Base-by-base conservation (phyloP, 1,140 invertebrate genomes). In the Bathynomus jamesi region DNA sequence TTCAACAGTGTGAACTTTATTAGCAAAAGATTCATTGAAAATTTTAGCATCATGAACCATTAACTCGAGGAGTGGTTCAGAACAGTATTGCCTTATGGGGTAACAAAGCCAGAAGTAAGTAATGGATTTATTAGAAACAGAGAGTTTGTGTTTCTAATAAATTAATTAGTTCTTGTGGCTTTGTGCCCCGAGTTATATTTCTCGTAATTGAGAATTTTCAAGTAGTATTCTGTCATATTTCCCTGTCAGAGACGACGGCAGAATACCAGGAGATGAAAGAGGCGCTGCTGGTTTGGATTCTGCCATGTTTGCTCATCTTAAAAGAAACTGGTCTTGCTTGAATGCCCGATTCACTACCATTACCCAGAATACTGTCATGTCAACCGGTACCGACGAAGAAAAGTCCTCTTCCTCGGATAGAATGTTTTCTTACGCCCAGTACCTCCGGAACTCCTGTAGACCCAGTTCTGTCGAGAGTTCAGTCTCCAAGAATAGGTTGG, bases 241-340 rank as follows among this genome's bases (percentile, higher is more conserved):
- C n/a, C n/a, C 32, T 40, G 28, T 31, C 67, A 76, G 75, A 65
- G 88, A 90, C 74, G 82, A 78, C 29, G 89, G 89, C 3, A 76
- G 81, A 21, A 82, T 91, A 28, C 91, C 90, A 0, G 91, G 91
- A 0, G 90, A 92, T 82, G 82, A 82, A 7, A 82, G 84, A 69
- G 91, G 91, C 1, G 90, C 90, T 4, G 89, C 86, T 61, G 91
- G 91, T 5, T 81, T 90, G 0, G 89, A 91, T 80, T 90, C 89
- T 0, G 81, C 85, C 1, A 81, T 91, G 31, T 92, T 87, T 81
- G 79, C 87, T 5, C 88, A 91, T 80, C 80, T 89, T 1, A 87
- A 87, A 74, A 82, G 88, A 5, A 90, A 90, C 76, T 91, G 90
- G 90, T 84, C 84, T 53, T 85, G 83, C 82, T 60, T 30, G 63